Evolutionary conservation across 2,113 vertebrate genomes (phyloP).

Genomic region (Neofelis nebulosa): DNA sequence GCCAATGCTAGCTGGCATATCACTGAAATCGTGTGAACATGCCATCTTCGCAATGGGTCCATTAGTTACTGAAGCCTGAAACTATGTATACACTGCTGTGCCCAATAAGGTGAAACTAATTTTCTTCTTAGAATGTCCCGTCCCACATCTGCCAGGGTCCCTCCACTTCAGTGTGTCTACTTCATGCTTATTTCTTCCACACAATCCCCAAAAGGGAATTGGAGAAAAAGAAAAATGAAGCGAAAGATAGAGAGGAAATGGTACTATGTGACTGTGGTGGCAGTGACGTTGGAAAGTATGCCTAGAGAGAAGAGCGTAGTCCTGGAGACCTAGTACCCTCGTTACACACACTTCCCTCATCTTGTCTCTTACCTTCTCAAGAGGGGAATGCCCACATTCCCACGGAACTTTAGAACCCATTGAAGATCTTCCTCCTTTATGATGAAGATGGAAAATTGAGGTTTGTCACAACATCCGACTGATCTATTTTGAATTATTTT

Average conservation of each 20-base stretch:
- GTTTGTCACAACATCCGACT: neutral
- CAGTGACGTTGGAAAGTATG: neutral
- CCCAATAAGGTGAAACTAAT: neutral
- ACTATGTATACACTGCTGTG: neutral
- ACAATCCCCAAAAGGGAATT: neutral
- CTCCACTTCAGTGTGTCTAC: neutral
- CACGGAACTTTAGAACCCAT: neutral
- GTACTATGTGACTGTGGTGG: neutral
- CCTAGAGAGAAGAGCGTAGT: neutral
- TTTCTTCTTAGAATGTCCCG: neutral
- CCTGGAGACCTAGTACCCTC: neutral
- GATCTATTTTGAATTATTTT: neutral
- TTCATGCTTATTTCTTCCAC: neutral
- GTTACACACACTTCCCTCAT: neutral
- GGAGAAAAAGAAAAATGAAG: neutral
- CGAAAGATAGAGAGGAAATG: neutral
- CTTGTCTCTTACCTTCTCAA: neutral
- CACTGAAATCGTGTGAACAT: neutral
- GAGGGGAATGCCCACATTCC: neutral
- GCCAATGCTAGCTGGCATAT: neutral
- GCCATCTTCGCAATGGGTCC: neutral
- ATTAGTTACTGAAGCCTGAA: neutral
- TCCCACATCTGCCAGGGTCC: neutral
- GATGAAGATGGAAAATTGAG: neutral
- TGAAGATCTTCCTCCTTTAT: neutral